Evolutionary conservation across 2,797 vertebrate genomes (phyloP).

Genomic region (Alcedo atthis): DNA sequence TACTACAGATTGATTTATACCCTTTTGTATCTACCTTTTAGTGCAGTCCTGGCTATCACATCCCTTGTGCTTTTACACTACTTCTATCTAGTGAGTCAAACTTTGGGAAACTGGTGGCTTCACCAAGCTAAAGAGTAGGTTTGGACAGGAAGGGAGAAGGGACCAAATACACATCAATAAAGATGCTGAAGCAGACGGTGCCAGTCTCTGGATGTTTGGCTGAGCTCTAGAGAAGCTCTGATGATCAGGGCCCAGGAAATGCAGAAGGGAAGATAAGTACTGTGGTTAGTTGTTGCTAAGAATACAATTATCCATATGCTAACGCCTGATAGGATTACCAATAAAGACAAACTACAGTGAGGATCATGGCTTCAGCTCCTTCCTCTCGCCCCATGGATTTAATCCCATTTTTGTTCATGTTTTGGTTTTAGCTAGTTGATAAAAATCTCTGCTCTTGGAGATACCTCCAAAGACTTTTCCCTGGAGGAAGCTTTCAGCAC

Average conservation of each 20-base stretch:
- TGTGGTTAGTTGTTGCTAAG: conserved; percentile 49
- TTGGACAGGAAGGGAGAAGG: neutral
- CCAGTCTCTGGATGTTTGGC: neutral
- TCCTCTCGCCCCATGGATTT: neutral
- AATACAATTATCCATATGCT: conserved; percentile 36
- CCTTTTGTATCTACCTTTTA: neutral
- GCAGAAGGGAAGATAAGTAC: neutral
- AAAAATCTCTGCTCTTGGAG: neutral
- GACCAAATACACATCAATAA: neutral
- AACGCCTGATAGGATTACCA: conserved; percentile 66
- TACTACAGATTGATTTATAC: neutral
- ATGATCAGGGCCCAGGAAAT: neutral
- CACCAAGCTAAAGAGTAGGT: neutral
- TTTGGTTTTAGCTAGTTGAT: neutral
- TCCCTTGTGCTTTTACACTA: neutral
- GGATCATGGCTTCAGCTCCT: conserved; percentile 46
- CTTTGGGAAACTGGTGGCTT: neutral
- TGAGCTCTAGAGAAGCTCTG: neutral
- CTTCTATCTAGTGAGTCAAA: neutral
- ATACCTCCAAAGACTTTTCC: neutral
- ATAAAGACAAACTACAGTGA: neutral
- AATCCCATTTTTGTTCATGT: neutral
- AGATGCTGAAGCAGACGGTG: neutral
- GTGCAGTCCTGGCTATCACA: neutral
- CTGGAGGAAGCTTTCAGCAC: neutral